Evolutionary conservation across 1,140 invertebrate species (phyloP), one percentile per base, ranked within the genome.

Genomic region (Cepaea nemoralis): DNA sequence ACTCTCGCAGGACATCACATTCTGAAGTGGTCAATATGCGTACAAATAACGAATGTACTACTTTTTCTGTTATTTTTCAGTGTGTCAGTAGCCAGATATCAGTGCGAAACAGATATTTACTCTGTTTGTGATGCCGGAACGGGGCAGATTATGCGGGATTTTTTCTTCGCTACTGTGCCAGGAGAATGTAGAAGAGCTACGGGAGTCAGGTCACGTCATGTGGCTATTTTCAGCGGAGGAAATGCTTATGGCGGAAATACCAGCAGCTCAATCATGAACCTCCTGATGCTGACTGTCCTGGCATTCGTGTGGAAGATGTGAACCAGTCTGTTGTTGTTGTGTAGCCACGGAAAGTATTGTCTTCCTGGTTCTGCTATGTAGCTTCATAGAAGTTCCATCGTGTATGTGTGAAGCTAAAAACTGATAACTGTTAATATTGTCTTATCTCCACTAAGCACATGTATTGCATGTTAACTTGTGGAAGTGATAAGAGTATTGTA

Each of bases 71-170:
- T 8, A 31, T 10, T 59, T 50, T 50, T 59, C 81, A 86, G 85
- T 74, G 83, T 85, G 0, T 86, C 85, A 39, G 74, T 86, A 16
- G 48, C 69, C 6, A 63, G 85, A 19, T 86, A 86, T 59, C 77
- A 80, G 35, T 86, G 85, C 76, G 85, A 86, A 70, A 86, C 81
- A 39, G 77, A 83, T 16, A 82, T 86, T 39, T 86, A 86, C 80
- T 19, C 50, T 22, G 77, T 74, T 35, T 86, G 85, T 69, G 66
- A 84, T 69, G 27, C 42, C 3, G 37, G 42, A 19, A 74, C 82
- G 6, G 85, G 83, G 5, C 69, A 81, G 55, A 83, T 86, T 14
- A 86, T 86, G 85, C 76, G 78, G 19, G 82, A 83, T 50, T 86
- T 86, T 70, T 84, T 84, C 67, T 86, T 74, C 55, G 85, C 83